phyloP scores from a whole-genome alignment of 2,888 invertebrate species.

The Lepidochrysops patricia region DNA sequence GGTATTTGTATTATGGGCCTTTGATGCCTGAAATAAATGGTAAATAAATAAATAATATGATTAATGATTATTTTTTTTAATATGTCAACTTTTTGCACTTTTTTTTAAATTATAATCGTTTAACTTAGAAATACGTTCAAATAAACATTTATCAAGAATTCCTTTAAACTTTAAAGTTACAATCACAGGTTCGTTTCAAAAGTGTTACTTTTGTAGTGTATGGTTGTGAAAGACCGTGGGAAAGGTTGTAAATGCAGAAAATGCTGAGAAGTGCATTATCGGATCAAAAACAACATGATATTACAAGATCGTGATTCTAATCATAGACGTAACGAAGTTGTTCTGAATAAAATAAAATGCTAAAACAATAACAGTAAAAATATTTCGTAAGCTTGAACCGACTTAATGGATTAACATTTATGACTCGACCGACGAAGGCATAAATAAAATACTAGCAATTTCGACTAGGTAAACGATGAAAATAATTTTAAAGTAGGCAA shows the following conservation, averaged over 20 bases:
- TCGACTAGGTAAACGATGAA: too few relatives aligned
- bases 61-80: not conserved
- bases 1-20: too few relatives aligned
- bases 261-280: constrained; percentile 10
- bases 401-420: not conserved
- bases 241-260: constrained; percentile 5
- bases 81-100: not conserved
- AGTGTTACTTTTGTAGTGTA: not conserved
- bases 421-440: not conserved
- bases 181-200: not conserved
- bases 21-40: not conserved
- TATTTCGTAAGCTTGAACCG: not conserved
- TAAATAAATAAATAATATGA: not conserved
- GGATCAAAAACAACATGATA: constrained; percentile 4
- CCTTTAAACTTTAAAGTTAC: not conserved
- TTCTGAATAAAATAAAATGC: not conserved
- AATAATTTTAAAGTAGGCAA: too few relatives aligned
- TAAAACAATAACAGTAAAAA: not conserved
- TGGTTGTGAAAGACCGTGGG: constrained; percentile 3
- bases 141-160: not conserved
- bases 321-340: not conserved
- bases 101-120: not conserved
- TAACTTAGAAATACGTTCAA: not conserved
- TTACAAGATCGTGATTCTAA: constrained; percentile 7
- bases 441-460: too few relatives aligned